Conservation (phyloP, 2,113 vertebrate genomes). For the Perccottus glenii region DNA sequence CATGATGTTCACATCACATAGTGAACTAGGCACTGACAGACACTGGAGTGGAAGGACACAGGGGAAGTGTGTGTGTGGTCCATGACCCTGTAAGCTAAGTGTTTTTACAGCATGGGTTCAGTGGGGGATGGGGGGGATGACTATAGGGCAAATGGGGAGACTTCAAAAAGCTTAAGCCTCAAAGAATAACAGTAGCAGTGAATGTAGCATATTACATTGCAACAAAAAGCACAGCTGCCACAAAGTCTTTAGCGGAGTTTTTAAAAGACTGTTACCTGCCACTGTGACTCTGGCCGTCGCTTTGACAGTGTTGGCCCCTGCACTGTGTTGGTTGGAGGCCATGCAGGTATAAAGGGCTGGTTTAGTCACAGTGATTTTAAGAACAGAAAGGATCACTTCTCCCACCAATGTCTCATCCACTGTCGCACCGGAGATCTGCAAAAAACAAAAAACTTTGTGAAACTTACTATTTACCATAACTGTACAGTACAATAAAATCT, state of each 20-base stretch:
- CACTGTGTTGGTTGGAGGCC: slow-evolving; percentile 91
- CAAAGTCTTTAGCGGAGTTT: not conserved
- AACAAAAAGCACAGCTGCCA: not conserved
- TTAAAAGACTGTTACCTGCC: slow-evolving; percentile 78
- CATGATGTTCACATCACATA: slow-evolving; percentile 47
- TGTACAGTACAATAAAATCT: too few species aligned
- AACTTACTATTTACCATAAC: not conserved
- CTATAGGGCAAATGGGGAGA: slow-evolving; percentile 60
- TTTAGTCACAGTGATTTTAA: slow-evolving; percentile 86
- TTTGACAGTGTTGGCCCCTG: slow-evolving; percentile 90
- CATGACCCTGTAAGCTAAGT: not conserved
- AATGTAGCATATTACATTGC: slow-evolving; percentile 26
- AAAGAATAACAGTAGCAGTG: slow-evolving; percentile 37
- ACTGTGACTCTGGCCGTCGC: slow-evolving; percentile 88
- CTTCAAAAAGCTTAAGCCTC: slow-evolving; percentile 63
- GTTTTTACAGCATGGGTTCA: slow-evolving; percentile 18
- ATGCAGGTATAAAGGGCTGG: slow-evolving; percentile 93
- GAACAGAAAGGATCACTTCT: slow-evolving; percentile 86
- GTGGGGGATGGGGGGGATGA: not conserved
- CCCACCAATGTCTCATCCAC: slow-evolving; percentile 87
- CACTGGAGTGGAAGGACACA: slow-evolving; percentile 14
- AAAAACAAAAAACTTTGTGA: not conserved
- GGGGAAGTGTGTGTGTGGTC: slow-evolving; percentile 37
- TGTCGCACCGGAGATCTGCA: slow-evolving; percentile 87
- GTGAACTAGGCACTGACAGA: slow-evolving; percentile 18